phyloP scores from a whole-genome alignment of 1,140 invertebrate species.

The Pygmarrhopalites habei region DNA sequence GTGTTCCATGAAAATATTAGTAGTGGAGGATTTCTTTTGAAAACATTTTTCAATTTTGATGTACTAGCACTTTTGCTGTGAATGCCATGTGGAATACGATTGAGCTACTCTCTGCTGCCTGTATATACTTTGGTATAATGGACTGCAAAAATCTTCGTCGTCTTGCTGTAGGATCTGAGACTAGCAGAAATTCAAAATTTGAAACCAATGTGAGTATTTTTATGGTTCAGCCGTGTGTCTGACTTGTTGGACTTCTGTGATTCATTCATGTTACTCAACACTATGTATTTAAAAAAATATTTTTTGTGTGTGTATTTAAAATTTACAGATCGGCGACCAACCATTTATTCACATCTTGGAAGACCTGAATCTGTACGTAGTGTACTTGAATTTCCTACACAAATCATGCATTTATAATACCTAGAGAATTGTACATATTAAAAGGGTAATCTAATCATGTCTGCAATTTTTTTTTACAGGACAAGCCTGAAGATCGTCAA shows the following conservation, averaged over 20 bases:
- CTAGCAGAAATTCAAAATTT: background rate
- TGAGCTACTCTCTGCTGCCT: background rate
- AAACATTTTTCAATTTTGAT: too few species aligned
- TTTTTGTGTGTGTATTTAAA: background rate
- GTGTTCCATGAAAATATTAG: too few species aligned
- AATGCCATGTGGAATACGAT: background rate
- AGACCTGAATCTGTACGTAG: background rate
- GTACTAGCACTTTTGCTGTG: background rate
- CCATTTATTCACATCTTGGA: background rate
- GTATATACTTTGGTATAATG: background rate
- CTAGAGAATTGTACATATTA: too few species aligned
- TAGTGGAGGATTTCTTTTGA: too few species aligned
- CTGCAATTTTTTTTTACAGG: too few species aligned
- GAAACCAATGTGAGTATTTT: slow-evolving; percentile 7
- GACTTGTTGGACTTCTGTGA: background rate
- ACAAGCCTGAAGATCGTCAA: background rate
- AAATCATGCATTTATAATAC: too few species aligned
- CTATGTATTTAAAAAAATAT: background rate
- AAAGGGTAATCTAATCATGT: too few species aligned
- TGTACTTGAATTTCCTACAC: too few species aligned
- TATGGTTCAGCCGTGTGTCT: background rate
- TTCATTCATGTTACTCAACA: too few species aligned
- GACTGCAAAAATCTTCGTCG: background rate
- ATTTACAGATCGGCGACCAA: background rate
- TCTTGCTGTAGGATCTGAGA: background rate